phyloP scores from a whole-genome alignment of 2,888 invertebrate species.

The Biston betularia region DNA sequence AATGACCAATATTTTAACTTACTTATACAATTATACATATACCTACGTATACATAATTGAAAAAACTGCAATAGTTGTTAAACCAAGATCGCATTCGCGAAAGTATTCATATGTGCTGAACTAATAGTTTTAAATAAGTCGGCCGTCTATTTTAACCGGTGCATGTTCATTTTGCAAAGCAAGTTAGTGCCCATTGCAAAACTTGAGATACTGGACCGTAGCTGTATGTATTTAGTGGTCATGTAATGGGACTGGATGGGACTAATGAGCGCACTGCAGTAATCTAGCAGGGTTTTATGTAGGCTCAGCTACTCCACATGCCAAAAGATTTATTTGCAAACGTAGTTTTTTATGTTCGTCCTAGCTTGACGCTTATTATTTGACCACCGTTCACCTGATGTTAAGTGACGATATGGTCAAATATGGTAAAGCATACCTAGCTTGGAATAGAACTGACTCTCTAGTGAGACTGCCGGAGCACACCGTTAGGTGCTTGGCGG shows the following conservation, averaged over 20 bases:
- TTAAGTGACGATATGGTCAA: no score
- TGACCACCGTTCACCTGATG: no score
- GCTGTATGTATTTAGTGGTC: neutral
- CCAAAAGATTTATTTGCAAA: neutral
- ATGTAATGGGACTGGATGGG: neutral
- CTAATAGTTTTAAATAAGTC: conserved; percentile 34
- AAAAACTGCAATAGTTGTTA: neutral
- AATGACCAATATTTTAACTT: neutral
- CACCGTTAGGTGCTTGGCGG: no score
- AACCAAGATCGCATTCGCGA: conserved; percentile 25
- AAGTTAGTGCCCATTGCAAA: conserved; percentile 3
- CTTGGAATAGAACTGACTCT: no score
- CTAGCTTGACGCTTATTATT: no score
- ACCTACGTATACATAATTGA: no score
- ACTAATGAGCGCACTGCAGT: neutral
- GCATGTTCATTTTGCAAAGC: conserved; percentile 31
- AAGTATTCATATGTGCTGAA: conserved; percentile 23
- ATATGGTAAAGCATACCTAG: no score
- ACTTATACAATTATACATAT: no score
- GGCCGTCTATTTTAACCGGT: conserved; percentile 35
- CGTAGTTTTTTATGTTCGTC: no score
- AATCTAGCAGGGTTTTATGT: neutral
- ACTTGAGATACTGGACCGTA: neutral
- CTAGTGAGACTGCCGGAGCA: no score
- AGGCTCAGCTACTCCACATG: neutral